Evolutionary conservation across 2,797 vertebrate genomes (phyloP).

Genomic region (Premnoplex brunnescens): DNA sequence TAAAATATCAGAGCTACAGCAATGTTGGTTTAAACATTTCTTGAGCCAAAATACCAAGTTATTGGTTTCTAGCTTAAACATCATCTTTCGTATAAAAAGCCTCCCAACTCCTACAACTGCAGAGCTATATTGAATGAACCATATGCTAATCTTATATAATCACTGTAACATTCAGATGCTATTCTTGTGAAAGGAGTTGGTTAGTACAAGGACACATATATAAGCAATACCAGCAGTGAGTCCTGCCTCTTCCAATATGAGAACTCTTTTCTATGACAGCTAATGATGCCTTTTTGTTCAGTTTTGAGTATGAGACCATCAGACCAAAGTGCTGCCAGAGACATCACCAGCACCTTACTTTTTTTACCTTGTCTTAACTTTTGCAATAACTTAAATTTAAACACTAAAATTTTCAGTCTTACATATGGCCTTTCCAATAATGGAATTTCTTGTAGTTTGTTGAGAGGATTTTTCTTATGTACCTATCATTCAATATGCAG

Average conservation of each 20-base stretch:
- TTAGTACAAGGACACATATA: neutral
- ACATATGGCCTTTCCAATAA: neutral
- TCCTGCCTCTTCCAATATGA: accelerated
- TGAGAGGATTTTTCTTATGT: accelerated
- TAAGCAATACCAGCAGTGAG: neutral
- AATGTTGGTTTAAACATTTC: neutral
- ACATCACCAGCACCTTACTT: neutral
- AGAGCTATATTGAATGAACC: neutral
- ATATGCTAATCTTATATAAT: neutral
- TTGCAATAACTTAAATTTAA: neutral
- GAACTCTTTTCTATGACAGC: neutral
- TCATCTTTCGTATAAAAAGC: neutral
- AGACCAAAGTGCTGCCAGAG: neutral
- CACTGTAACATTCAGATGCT: neutral
- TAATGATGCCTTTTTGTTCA: neutral
- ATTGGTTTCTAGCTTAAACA: neutral
- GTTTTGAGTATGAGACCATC: neutral
- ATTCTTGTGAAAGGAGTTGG: neutral
- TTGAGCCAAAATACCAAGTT: neutral
- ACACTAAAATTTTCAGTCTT: neutral
- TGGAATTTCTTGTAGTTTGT: neutral
- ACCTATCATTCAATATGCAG: neutral
- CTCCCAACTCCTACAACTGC: neutral
- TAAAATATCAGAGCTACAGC: neutral
- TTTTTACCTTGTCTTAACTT: neutral